Evolutionary conservation across 2,888 invertebrate genomes (phyloP).

Genomic region (Heliconius hortense): DNA sequence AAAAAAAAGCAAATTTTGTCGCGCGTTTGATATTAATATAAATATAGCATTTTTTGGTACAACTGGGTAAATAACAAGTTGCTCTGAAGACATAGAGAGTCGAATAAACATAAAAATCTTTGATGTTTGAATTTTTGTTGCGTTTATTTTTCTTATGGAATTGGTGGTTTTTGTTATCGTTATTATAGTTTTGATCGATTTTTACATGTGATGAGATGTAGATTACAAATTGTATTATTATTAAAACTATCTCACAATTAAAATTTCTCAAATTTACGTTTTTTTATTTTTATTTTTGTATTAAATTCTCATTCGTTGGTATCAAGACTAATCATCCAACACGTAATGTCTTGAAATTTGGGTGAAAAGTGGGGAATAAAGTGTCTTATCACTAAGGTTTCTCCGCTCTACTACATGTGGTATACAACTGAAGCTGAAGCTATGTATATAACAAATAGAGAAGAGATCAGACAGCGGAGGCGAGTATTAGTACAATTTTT

Average conservation of each 20-base stretch:
- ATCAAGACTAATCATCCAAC: too few relatives aligned
- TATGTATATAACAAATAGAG: too few relatives aligned
- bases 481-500: too few relatives aligned
- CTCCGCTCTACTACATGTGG: too few relatives aligned
- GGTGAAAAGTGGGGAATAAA: too few relatives aligned
- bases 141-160: slow-evolving; percentile 9
- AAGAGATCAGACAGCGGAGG: too few relatives aligned
- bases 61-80: background rate
- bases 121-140: background rate
- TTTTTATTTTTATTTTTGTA: too few relatives aligned
- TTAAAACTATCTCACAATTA: background rate
- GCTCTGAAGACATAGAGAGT: background rate
- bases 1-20: background rate
- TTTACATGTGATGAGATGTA: background rate
- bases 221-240: background rate
- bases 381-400: too few relatives aligned
- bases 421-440: too few relatives aligned
- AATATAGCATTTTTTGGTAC: background rate
- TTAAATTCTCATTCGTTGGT: too few relatives aligned
- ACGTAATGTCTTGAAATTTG: too few relatives aligned
- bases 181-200: background rate
- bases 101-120: slow-evolving; percentile 9
- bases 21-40: background rate
- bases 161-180: background rate
- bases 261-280: too few relatives aligned